Base-by-base conservation (phyloP, 2,797 vertebrate species). In the Sebastes cheni region DNA sequence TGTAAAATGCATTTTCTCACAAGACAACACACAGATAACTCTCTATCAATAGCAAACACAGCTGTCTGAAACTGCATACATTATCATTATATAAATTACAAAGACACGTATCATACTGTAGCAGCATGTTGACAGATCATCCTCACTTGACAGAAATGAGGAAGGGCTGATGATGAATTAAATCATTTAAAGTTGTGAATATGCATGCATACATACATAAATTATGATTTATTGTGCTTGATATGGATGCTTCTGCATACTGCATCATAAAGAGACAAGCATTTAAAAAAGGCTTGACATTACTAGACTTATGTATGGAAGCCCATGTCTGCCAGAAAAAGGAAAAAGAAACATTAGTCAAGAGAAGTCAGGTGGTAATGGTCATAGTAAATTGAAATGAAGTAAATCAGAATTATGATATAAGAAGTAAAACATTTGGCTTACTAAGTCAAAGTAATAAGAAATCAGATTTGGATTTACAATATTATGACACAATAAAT, bases 121-220 rank as follows among this genome's bases (percentile, higher is more conserved):
- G 46, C 0, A 11, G 13, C 27, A 82, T 6, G 27, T 14, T 71
- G 59, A 71, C 4, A 10, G 12, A 77, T 71, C 36, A 20, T 10
- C 16, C 2, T 50, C 36, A 69, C 8, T 6, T 42, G 23, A 23
- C 29, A 79, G 60, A 65, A 81, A 75, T 9, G 8, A 54, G 68
- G 20, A 12, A 52, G 23, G 2, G 30, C 5, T 67, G 52, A 30
- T 83, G 67, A 82, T 77, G n/a, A 29, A 74, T 72, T 30, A 29
- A 76, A 50, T 27, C 2, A 66, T 79, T 86, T 75, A 55, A 75
- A 62, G 14, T 30, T 42, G 25, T 52, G 60, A 74, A 66, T 59
- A 59, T 69, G 61, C 54, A 79, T 59, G 9, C 6, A 68, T 60
- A 10, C 58, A 79, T 67, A 4, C 13, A 12, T 32, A 46, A 77